A percentile compares a stretch with the other conserved stretches of the same genome.
Evolutionary conservation across 2,797 vertebrate genomes (phyloP).

Genomic region (Thalassophryne amazonica): DNA sequence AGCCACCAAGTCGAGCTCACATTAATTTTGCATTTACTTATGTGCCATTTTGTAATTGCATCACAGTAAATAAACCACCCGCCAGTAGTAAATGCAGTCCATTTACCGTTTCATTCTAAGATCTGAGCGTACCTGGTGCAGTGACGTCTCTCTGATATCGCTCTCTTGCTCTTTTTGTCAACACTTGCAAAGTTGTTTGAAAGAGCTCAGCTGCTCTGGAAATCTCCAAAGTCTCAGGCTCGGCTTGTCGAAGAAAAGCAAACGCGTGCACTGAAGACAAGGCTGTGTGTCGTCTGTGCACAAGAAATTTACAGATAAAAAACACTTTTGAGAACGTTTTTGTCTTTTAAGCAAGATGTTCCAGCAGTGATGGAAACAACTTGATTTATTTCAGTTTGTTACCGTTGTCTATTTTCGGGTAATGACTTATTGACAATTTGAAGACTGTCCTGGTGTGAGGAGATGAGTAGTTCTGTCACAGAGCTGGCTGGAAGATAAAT

Average conservation of each 20-base stretch:
- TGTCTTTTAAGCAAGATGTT: neutral
- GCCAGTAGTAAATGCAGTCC: no score
- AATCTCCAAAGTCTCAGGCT: conserved; percentile 66
- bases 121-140: conserved; percentile 71
- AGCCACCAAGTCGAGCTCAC: no score
- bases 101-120: no score
- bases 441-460: conserved; percentile 65
- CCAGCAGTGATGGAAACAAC: neutral
- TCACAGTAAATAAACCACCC: no score
- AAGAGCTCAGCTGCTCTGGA: conserved; percentile 83
- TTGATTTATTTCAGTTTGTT: conserved; percentile 16
- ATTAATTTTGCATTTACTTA: no score
- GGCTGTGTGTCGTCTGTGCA: conserved; percentile 42
- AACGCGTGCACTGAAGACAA: conserved; percentile 56
- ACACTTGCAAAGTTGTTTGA: conserved; percentile 72
- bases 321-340: neutral
- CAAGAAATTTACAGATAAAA: conserved; percentile 15
- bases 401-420: conserved; percentile 64
- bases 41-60: no score
- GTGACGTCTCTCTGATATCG: conserved; percentile 61
- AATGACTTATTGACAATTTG: conserved; percentile 53
- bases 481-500: conserved; percentile 33
- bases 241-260: conserved; percentile 69
- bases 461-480: conserved; percentile 52
- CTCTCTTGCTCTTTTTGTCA: conserved; percentile 60